Conservation (phyloP, 2,797 vertebrate species). For the Harpagifer antarcticus region DNA sequence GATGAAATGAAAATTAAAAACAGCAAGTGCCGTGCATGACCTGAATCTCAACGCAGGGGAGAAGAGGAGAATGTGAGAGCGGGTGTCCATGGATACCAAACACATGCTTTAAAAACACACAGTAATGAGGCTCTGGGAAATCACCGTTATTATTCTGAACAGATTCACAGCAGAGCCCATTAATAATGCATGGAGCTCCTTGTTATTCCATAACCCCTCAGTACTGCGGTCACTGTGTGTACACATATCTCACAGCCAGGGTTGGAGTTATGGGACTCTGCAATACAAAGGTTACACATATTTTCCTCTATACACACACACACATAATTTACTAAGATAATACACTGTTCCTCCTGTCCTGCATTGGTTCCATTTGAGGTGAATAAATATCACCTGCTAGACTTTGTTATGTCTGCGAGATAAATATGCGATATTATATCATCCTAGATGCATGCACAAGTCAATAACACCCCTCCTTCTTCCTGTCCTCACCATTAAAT, state of each 20-base stretch:
- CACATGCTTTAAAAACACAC: constrained; percentile 87
- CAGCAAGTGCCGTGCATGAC: constrained; percentile 94
- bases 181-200: constrained; percentile 92
- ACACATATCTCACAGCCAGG: constrained; percentile 94
- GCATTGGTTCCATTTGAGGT: constrained; percentile 63
- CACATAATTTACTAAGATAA: constrained; percentile 73
- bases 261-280: constrained; percentile 82
- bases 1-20: constrained; percentile 99
- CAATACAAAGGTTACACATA: constrained; percentile 85
- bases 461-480: constrained; percentile 55
- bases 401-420: constrained; percentile 26
- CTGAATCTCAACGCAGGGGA: constrained; percentile 91
- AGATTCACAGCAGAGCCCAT: constrained; percentile 89
- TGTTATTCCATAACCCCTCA: constrained; percentile 92
- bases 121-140: constrained; percentile 88
- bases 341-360: constrained; percentile 54
- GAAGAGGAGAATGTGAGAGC: constrained; percentile 79
- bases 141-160: constrained; percentile 89
- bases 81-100: constrained; percentile 84
- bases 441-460: constrained; percentile 60
- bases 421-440: constrained; percentile 40
- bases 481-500: constrained; percentile 62
- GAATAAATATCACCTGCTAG: constrained; percentile 49
- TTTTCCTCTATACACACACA: constrained; percentile 69
- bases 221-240: constrained; percentile 90